These are phyloP conservation scores for Euzophera pinguis DNA, from an alignment of 2,888 invertebrate species.

Conservation along the genomic window DNA sequence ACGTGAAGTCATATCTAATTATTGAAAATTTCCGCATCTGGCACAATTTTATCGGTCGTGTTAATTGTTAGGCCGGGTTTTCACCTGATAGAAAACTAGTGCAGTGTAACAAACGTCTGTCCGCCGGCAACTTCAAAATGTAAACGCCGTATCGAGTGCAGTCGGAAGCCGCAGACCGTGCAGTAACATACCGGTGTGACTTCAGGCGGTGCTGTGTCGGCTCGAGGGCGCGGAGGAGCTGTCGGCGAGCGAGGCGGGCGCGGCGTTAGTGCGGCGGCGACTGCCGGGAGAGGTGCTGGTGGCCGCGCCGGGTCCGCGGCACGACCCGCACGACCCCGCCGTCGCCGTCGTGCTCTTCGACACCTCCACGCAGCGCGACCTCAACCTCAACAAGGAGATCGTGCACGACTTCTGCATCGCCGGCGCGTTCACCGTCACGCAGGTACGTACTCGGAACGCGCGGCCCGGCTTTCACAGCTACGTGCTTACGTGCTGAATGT, in stretches of 20 bases:
- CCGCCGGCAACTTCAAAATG: too few relatives aligned
- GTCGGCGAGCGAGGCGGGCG: constrained; percentile 51
- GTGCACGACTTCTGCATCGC: constrained; percentile 72
- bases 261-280: constrained; percentile 49
- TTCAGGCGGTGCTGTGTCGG: constrained; percentile 83
- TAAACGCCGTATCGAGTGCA: too few relatives aligned
- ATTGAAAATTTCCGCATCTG: too few relatives aligned
- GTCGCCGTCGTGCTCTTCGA: constrained; percentile 82
- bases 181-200: too few relatives aligned
- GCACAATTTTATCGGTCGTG: too few relatives aligned
- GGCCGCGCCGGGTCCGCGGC: constrained; percentile 68
- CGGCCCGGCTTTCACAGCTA: neutral
- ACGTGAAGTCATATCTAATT: too few relatives aligned
- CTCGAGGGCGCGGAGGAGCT: constrained; percentile 85
- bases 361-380: constrained; percentile 81
- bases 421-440: constrained; percentile 54
- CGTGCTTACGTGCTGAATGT: too few relatives aligned
- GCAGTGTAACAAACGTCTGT: too few relatives aligned
- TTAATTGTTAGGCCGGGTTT: too few relatives aligned
- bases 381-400: constrained; percentile 82
- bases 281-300: constrained; percentile 79
- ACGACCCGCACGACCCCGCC: constrained; percentile 66
- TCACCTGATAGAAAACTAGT: too few relatives aligned
- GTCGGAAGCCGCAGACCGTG: too few relatives aligned
- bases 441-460: constrained; percentile 33